Conservation (phyloP, 2,797 vertebrate genomes). For the Sebastes oblongus region DNA sequence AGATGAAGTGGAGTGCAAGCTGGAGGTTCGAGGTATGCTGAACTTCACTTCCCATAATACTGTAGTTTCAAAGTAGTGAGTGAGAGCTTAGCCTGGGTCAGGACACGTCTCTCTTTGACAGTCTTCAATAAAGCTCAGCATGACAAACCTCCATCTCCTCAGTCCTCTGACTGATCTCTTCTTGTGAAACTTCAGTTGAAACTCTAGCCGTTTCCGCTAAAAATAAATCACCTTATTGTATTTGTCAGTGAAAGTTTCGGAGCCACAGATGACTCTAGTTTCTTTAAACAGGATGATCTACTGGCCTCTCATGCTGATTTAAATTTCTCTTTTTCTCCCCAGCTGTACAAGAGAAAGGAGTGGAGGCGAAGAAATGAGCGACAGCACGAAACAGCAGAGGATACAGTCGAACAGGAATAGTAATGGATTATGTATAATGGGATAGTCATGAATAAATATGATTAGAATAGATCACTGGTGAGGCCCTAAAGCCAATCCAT, state of each 20-base stretch:
- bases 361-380: slow-evolving; percentile 73
- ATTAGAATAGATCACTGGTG: slow-evolving; percentile 73
- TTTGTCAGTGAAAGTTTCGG: slow-evolving; percentile 38
- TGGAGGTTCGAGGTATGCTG: slow-evolving; percentile 87
- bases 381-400: slow-evolving; percentile 52
- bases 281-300: slow-evolving; percentile 40
- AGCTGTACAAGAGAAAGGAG: slow-evolving; percentile 77
- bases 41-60: neutral
- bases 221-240: slow-evolving; percentile 47
- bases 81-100: neutral
- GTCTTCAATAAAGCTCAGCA: slow-evolving; percentile 36
- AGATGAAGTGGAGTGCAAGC: slow-evolving; percentile 87
- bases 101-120: slow-evolving; percentile 6
- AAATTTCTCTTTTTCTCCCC: slow-evolving; percentile 42
- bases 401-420: slow-evolving; percentile 62
- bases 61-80: neutral
- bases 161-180: slow-evolving; percentile 20
- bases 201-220: neutral
- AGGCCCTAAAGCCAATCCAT: slow-evolving; percentile 42
- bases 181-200: slow-evolving; percentile 4
- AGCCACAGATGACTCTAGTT: slow-evolving; percentile 24
- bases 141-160: slow-evolving; percentile 46
- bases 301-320: slow-evolving; percentile 44
- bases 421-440: slow-evolving; percentile 71
- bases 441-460: slow-evolving; percentile 76